phyloP scores from a whole-genome alignment of 2,888 invertebrate species.

The Tiphia femorata region DNA sequence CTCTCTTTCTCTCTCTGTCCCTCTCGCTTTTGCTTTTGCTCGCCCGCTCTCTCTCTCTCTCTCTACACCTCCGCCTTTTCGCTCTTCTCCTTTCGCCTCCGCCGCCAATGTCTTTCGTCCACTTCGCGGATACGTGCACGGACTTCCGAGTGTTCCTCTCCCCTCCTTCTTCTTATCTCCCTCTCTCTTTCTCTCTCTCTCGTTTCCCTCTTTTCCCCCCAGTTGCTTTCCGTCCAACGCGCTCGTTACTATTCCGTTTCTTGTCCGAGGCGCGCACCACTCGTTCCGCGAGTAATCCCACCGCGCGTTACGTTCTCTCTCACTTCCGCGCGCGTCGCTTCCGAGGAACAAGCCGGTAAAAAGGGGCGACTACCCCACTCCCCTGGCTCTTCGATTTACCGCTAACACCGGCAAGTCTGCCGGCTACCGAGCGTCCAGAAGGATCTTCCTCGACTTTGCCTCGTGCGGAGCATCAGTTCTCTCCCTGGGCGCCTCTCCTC shows the following conservation, averaged over 20 bases:
- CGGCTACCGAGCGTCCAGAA: too few species aligned
- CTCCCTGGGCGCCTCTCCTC: conserved; percentile 3
- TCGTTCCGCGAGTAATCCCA: conserved; percentile 29
- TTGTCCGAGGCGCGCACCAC: conserved; percentile 22
- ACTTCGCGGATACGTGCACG: not conserved
- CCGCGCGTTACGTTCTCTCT: conserved; percentile 23
- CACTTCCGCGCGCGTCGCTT: conserved; percentile 6
- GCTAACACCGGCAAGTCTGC: too few species aligned
- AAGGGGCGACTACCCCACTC: too few species aligned
- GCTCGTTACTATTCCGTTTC: conserved; percentile 36
- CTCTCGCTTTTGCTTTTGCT: conserved; percentile 9
- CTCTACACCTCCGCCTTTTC: not conserved
- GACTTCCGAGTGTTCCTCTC: not conserved
- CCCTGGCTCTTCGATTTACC: too few species aligned
- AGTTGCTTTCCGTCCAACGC: conserved; percentile 3
- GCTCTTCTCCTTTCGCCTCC: conserved; percentile 17
- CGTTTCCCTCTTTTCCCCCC: conserved; percentile 50
- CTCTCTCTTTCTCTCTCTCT: conserved; percentile 30
- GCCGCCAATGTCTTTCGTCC: not conserved
- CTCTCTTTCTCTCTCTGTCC: conserved; percentile 20
- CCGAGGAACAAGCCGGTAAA: too few species aligned
- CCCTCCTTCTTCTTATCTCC: conserved; percentile 25
- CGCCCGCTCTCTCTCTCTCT: not conserved
- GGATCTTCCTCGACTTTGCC: too few species aligned
- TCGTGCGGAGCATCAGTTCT: too few species aligned